Conservation (phyloP, 2,888 invertebrate species). For the Chalcis sispes region DNA sequence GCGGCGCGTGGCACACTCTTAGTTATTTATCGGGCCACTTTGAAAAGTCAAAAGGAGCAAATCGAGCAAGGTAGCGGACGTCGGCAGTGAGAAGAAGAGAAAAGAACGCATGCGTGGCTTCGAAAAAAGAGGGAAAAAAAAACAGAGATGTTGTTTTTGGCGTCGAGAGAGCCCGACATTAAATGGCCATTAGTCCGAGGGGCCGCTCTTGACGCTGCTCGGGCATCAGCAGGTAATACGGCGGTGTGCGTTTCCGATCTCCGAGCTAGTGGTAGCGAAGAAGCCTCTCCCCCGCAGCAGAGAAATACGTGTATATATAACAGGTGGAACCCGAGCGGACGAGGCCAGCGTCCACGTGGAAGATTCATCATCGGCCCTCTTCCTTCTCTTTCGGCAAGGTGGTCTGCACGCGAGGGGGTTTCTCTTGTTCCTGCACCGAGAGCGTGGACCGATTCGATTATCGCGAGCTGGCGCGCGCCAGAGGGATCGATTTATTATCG, state of each 20-base stretch:
- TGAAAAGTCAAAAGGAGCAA: conserved; percentile 2
- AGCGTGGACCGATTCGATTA: conserved; percentile 35
- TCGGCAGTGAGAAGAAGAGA: not conserved
- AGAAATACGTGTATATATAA: conserved; percentile 35
- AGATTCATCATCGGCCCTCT: conserved; percentile 41
- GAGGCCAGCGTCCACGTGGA: conserved; percentile 8
- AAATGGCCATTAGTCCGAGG: conserved; percentile 59
- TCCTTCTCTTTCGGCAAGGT: conserved; percentile 8
- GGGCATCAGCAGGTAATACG: not conserved
- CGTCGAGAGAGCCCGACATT: conserved; percentile 56
- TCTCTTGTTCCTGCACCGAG: not conserved
- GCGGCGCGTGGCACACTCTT: conserved; percentile 46
- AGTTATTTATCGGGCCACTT: conserved; percentile 28
- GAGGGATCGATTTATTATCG: conserved; percentile 66
- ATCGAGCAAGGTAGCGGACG: no score
- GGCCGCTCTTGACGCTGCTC: not conserved
- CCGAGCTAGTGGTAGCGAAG: conserved; percentile 33
- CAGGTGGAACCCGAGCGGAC: conserved; percentile 49
- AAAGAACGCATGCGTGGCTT: not conserved
- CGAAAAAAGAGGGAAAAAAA: conserved; percentile 28
- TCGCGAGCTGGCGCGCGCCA: conserved; percentile 8
- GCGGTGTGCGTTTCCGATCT: conserved; percentile 35
- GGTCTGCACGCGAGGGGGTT: not conserved
- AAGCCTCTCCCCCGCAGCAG: conserved; percentile 40
- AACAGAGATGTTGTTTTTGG: conserved; percentile 61